A percentile compares a stretch with the other conserved stretches of the same genome.
Conservation (phyloP, 2,888 invertebrate species). For the Acleris holmiana region DNA sequence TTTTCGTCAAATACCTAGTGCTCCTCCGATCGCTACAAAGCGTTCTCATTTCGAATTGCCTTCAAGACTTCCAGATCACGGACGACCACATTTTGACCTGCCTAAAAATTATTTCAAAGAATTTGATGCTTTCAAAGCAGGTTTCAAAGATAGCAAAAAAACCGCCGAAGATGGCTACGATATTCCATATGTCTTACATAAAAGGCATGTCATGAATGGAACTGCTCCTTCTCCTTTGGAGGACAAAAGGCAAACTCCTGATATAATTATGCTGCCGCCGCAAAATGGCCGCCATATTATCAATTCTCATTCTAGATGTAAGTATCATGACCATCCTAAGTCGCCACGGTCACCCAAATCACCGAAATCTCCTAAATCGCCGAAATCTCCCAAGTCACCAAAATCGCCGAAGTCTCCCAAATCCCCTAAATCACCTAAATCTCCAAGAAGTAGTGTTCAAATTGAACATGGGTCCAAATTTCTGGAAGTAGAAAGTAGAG, state of each 20-base stretch:
- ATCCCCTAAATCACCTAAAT: conserved; percentile 82
- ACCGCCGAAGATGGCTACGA: conserved; percentile 85
- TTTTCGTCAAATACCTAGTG: conserved; percentile 90
- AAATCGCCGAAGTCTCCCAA: conserved; percentile 86
- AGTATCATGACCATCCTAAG: conserved; percentile 81
- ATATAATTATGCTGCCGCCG: conserved; percentile 75
- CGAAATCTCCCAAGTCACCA: conserved; percentile 87
- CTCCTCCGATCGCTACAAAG: conserved; percentile 88
- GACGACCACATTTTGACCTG: conserved; percentile 88
- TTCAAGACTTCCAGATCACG: conserved; percentile 81
- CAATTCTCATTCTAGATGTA: conserved; percentile 76
- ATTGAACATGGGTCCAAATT: conserved; percentile 72
- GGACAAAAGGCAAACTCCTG: conserved; percentile 71
- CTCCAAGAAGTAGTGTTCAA: conserved; percentile 74
- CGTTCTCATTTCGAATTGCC: conserved; percentile 89
- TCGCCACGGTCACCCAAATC: conserved; percentile 78
- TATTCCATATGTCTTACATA: conserved; percentile 93
- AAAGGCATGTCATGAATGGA: conserved; percentile 93
- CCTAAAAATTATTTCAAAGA: conserved; percentile 90
- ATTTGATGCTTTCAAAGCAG: conserved; percentile 84
- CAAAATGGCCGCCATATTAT: conserved; percentile 77
- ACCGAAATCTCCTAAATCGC: conserved; percentile 85
- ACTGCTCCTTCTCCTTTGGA: conserved; percentile 87
- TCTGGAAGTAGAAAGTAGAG: conserved; percentile 81
- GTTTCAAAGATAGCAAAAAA: conserved; percentile 80